Conservation (phyloP, 2,113 vertebrate genomes). For the Pyxicephalus adspersus region DNA sequence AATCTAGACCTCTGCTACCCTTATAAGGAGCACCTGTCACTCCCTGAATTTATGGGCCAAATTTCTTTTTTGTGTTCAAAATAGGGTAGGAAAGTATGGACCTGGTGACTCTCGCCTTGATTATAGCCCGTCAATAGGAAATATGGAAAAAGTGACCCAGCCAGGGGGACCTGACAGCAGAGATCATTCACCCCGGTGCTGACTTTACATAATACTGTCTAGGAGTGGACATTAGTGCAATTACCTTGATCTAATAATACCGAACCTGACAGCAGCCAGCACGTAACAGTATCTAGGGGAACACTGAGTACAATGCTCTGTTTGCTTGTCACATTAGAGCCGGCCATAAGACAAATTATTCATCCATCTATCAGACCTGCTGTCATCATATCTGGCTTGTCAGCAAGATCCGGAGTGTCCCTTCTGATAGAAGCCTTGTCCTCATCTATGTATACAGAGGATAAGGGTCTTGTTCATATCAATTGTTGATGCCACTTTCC, state of each 20-base stretch:
- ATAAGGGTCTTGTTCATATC: too few species aligned
- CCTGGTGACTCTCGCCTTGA: too few species aligned
- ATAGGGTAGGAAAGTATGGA: too few species aligned
- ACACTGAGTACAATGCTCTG: background rate
- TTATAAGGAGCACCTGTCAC: too few species aligned
- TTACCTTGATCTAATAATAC: constrained; percentile 23
- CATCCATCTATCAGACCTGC: background rate
- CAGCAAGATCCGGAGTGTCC: background rate
- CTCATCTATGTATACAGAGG: background rate
- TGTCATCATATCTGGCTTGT: background rate
- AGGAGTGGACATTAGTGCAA: constrained; percentile 9
- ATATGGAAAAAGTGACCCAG: too few species aligned
- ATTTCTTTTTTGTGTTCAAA: too few species aligned
- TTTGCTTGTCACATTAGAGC: constrained; percentile 31
- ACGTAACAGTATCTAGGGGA: constrained; percentile 6
- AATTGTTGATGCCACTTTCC: too few species aligned
- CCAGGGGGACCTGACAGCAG: too few species aligned
- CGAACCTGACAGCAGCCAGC: background rate
- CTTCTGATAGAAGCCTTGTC: background rate
- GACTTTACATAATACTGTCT: background rate
- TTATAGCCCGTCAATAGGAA: too few species aligned
- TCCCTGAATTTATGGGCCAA: too few species aligned
- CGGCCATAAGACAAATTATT: background rate
- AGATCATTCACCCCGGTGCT: too few species aligned
- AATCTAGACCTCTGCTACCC: too few species aligned